Base-by-base conservation (phyloP, 2,888 invertebrate species). In the Calameuta pallipes region DNA sequence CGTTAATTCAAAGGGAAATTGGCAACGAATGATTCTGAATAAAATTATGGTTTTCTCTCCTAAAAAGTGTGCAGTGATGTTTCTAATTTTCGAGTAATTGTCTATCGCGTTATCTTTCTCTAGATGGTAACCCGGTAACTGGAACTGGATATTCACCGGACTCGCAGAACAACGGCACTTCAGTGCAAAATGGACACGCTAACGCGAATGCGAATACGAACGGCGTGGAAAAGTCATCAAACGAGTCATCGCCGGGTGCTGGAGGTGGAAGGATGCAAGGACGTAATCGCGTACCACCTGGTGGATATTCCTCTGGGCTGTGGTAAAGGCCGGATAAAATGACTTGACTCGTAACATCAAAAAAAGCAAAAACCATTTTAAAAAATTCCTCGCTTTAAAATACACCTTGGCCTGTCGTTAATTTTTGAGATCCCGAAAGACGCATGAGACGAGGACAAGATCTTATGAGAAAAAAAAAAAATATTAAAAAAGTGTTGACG, bases 291-390 rank as follows among this genome's bases (percentile, higher is more conserved):
- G 94, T 95, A 83, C 95, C 95, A 76, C 95, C 95, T 76, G 95
- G 95, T 86, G 95, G 95, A 75, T 94, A 92, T 90, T 95, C 95
- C 83, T 94, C 94, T 83, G 94, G 95, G 83, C 93, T 95, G 83
- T 95, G 95, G 95, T 95, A 94, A 93, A 90, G 78, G 71, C 90
- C 81, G 83, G 81, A 30, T 12, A 73, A 34, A 33, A 36, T 30
- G 69, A 78, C 74, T 68, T 69, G 75, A 73, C 75, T 69, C 35
- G 36, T 74, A 74, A 70, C n/a, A 71, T 69, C 68, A 70, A 77
- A 79, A 79, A 75, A 76, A 75, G 56, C 78, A 71, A 73, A 56
- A 33, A 71, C 9, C 71, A 33, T 34, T 71, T 71, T 6, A 11
- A 71, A 71, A 71, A 71, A 71, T 12, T 71, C 71, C 71, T 71